Percentiles rank a stretch among this genome's conserved stretches.
Conservation (phyloP, 2,113 vertebrate species). For the Microcebus tavaratra region DNA sequence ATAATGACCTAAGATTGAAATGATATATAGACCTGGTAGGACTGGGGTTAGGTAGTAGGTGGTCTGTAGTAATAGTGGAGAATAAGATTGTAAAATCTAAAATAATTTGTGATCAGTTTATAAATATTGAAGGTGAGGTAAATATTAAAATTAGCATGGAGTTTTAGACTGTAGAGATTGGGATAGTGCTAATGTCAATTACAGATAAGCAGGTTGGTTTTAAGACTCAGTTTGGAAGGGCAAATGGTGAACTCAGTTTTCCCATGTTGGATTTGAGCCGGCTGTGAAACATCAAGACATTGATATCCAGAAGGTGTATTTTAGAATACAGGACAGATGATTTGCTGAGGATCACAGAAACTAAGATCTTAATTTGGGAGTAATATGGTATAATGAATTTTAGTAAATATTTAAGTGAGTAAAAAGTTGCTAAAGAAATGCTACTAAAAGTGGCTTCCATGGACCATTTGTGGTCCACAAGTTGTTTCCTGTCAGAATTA, state of each 20-base stretch:
- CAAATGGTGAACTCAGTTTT: not conserved
- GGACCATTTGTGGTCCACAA: not conserved
- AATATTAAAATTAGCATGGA: not conserved
- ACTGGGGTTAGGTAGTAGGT: not conserved
- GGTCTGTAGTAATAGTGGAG: not conserved
- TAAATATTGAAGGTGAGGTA: not conserved
- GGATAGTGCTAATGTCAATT: not conserved
- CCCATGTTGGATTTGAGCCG: not conserved
- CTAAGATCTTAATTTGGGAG: not conserved
- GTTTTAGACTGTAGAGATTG: not conserved
- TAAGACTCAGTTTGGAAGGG: not conserved
- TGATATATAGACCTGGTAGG: not conserved
- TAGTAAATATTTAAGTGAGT: not conserved
- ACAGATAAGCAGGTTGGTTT: not conserved
- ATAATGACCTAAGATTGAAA: not conserved
- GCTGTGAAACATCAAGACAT: not conserved
- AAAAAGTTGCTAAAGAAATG: not conserved
- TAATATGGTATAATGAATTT: not conserved
- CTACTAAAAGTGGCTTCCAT: not conserved
- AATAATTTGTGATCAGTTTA: not conserved
- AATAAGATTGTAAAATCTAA: not conserved
- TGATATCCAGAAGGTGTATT: not conserved
- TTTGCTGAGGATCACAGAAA: not conserved
- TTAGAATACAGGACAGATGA: not conserved
- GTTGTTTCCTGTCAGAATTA: not conserved